A percentile compares a stretch with the other conserved stretches of the same genome.
These are phyloP conservation scores for Temnothorax unifasciatus DNA, from an alignment of 2,888 invertebrate species.

Conservation along the genomic window DNA sequence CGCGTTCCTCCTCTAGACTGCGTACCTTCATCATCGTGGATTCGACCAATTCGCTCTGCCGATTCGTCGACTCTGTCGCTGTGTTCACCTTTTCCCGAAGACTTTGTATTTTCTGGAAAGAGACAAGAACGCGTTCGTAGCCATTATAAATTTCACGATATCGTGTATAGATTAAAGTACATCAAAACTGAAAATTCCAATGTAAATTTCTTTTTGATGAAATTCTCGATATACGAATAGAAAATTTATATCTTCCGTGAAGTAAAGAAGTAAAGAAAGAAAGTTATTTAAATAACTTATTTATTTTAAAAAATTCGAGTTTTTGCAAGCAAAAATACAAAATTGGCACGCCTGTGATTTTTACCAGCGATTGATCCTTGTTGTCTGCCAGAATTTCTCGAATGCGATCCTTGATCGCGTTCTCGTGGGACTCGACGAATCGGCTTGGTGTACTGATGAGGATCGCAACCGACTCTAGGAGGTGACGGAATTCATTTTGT, in stretches of 20 bases:
- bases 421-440: constrained; percentile 93
- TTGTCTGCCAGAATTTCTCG: constrained; percentile 92
- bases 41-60: constrained; percentile 87
- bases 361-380: constrained; percentile 91
- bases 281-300: not conserved
- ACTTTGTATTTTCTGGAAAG: constrained; percentile 90
- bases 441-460: constrained; percentile 90
- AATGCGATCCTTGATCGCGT: constrained; percentile 92
- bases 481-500: constrained; percentile 90
- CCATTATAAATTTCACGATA: not conserved
- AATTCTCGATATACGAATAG: not conserved
- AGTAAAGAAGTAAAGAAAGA: too few relatives aligned
- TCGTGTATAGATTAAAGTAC: not conserved
- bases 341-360: not conserved
- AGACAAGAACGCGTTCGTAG: not conserved
- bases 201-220: not conserved
- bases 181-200: not conserved
- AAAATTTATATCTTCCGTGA: not conserved
- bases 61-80: constrained; percentile 91
- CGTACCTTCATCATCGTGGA: constrained; percentile 86
- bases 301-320: not conserved
- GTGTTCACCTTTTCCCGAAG: constrained; percentile 92
- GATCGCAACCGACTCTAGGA: constrained; percentile 91
- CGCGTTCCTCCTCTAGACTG: constrained; percentile 92
- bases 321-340: not conserved